These are phyloP conservation scores for Gandaritis pyraliata DNA, from an alignment of 2,888 invertebrate species.

Conservation along the genomic window DNA sequence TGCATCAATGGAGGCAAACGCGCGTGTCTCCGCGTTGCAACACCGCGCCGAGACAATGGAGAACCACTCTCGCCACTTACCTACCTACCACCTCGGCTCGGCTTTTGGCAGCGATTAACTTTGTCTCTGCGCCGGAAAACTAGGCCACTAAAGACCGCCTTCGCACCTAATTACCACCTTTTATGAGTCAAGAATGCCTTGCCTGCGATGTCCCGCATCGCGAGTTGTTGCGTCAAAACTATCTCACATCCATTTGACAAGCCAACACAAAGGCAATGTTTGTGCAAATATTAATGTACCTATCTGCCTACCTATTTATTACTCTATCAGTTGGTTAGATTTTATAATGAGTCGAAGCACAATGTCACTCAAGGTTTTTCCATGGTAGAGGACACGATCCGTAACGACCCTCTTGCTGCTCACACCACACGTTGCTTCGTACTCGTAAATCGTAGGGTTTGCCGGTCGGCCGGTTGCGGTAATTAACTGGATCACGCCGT, in stretches of 20 bases:
- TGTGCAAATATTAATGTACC: not conserved
- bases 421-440: slow-evolving; percentile 43
- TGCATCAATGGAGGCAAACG: slow-evolving; percentile 77
- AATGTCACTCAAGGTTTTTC: slow-evolving; percentile 66
- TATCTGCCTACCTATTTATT: too few species aligned
- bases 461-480: slow-evolving; percentile 38
- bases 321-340: slow-evolving; percentile 1
- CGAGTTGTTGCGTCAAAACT: slow-evolving; percentile 40
- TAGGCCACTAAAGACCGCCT: slow-evolving; percentile 53
- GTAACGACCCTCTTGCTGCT: slow-evolving; percentile 50
- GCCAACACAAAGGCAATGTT: slow-evolving; percentile 6
- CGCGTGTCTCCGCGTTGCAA: slow-evolving; percentile 79
- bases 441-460: slow-evolving; percentile 29
- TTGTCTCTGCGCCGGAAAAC: slow-evolving; percentile 61
- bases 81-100: slow-evolving; percentile 62
- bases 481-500: slow-evolving; percentile 74
- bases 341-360: slow-evolving; percentile 60
- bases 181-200: slow-evolving; percentile 35
- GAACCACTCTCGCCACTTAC: slow-evolving; percentile 61
- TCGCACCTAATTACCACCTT: slow-evolving; percentile 53
- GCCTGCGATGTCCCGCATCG: slow-evolving; percentile 26
- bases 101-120: slow-evolving; percentile 72
- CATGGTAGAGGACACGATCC: slow-evolving; percentile 46
- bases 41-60: slow-evolving; percentile 69
- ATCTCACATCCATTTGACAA: slow-evolving; percentile 23